phyloP scores from a whole-genome alignment of 2,113 vertebrate species.

The Hassar affinis region DNA sequence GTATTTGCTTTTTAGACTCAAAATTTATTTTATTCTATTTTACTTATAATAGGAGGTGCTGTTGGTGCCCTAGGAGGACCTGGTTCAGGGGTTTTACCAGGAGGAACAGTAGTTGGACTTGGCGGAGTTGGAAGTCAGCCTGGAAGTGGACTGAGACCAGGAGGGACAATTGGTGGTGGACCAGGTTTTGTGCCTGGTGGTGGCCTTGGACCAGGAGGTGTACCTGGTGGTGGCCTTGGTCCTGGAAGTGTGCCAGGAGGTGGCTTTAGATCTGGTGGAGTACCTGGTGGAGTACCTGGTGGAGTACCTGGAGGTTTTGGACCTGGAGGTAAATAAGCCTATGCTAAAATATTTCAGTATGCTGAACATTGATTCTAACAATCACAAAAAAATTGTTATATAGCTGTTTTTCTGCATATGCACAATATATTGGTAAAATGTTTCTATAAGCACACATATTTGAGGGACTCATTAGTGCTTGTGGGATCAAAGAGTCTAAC shows the following conservation, averaged over 20 bases:
- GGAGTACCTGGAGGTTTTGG: constrained; percentile 26
- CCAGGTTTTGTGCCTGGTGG: constrained; percentile 16
- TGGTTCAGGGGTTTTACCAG: constrained; percentile 28
- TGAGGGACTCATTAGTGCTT: not conserved
- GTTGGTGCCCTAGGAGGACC: constrained; percentile 37
- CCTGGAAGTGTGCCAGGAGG: constrained; percentile 24
- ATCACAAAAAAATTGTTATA: not conserved
- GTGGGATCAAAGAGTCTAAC: not conserved
- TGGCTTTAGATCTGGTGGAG: constrained; percentile 27
- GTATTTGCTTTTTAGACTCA: too few species aligned
- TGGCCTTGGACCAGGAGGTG: constrained; percentile 27
- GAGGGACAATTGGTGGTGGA: constrained; percentile 39
- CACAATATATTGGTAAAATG: not conserved
- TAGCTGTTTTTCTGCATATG: not conserved
- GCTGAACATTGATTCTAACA: not conserved
- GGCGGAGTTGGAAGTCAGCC: constrained; percentile 21
- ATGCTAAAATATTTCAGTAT: constrained; percentile 9
- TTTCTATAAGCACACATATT: not conserved
- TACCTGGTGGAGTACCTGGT: constrained; percentile 24
- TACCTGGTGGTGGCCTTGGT: constrained; percentile 38
- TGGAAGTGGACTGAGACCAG: constrained; percentile 33
- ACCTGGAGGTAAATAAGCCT: constrained; percentile 28
- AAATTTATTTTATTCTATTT: not conserved
- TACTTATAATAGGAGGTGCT: constrained; percentile 18
- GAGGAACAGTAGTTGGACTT: constrained; percentile 9